Evolutionary conservation across 2,113 vertebrate species (phyloP), one percentile per base, ranked within the genome.

Genomic region (Larimichthys crocea): DNA sequence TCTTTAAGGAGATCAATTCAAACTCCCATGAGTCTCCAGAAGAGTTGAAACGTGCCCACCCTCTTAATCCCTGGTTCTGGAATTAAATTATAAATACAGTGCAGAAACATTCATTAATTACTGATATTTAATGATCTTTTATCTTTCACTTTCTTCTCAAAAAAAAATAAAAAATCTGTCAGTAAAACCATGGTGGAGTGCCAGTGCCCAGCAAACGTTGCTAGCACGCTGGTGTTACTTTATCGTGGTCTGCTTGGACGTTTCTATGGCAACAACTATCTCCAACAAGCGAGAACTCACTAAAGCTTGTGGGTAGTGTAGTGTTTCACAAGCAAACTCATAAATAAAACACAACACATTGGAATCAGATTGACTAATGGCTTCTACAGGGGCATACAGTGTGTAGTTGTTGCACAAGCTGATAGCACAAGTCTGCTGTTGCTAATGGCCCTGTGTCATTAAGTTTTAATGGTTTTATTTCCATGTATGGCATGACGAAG

Each of bases 191-290:
- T 3, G 24, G 56, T 44, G 10, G 26, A 60, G 40, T 35, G 15
- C 50, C 62, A 53, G 24, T 63, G 62, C 50, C 49, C 9, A 26
- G 29, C 35, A 77, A 65, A 55, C 56, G 64, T 71, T 59, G 67
- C 66, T 64, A 63, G 14, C 62, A 62, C 22, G 0, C 60, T 64
- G 57, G 67, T 65, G 67, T 65, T 80, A 68, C 76, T 50, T 70
- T 49, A 67, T 56, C 3, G 24, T 16, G 12, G 59, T 70, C 64
- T 80, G 76, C 64, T 55, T 73, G 5, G 62, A 56, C 0, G 71
- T 92, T 88, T 84, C 89, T 77, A 91, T 91, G 77, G 80, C 82
- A 92, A 91, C 87, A 82, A 46, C 85, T 66, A 69, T 82, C 62
- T 75, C 59, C 72, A 40, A 44, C 69, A 70, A 63, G 62, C 59